Evolutionary conservation across 2,797 vertebrate species (phyloP).

Genomic region (Glyptemys insculpta): DNA sequence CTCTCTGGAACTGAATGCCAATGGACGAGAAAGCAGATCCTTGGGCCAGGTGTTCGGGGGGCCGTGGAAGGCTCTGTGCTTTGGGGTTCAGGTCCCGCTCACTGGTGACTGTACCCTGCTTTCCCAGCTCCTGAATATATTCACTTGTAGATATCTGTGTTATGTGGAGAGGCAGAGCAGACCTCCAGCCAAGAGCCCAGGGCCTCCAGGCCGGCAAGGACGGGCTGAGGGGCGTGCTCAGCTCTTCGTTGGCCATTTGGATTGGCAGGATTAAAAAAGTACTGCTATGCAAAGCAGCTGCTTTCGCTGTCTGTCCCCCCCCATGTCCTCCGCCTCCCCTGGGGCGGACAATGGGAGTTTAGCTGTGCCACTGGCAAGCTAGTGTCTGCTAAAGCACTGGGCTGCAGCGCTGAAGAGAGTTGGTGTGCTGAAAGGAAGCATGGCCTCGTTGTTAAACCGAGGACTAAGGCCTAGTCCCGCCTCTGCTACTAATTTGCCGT

Average conservation of each 20-base stretch:
- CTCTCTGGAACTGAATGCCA: neutral
- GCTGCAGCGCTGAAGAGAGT: neutral
- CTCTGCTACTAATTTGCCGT: too few relatives aligned
- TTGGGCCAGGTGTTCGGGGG: too few relatives aligned
- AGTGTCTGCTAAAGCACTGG: neutral
- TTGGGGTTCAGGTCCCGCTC: neutral
- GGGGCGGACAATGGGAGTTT: neutral
- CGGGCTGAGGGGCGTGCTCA: fast-evolving
- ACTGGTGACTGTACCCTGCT: neutral
- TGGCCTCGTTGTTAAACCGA: too few relatives aligned
- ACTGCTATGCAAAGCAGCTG: neutral
- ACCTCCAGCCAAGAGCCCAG: neutral
- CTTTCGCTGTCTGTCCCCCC: neutral
- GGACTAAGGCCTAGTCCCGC: too few relatives aligned
- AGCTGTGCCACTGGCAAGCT: neutral
- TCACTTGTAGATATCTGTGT: neutral
- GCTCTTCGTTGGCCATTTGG: fast-evolving
- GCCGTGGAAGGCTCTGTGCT: neutral
- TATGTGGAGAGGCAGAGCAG: neutral
- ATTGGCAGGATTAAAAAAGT: neutral
- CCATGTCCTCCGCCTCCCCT: neutral
- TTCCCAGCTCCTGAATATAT: neutral
- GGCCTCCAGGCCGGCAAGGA: neutral
- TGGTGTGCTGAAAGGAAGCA: too few relatives aligned
- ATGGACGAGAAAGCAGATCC: too few relatives aligned